phyloP scores from a whole-genome alignment of 2,113 vertebrate species.

The Chionis minor region DNA sequence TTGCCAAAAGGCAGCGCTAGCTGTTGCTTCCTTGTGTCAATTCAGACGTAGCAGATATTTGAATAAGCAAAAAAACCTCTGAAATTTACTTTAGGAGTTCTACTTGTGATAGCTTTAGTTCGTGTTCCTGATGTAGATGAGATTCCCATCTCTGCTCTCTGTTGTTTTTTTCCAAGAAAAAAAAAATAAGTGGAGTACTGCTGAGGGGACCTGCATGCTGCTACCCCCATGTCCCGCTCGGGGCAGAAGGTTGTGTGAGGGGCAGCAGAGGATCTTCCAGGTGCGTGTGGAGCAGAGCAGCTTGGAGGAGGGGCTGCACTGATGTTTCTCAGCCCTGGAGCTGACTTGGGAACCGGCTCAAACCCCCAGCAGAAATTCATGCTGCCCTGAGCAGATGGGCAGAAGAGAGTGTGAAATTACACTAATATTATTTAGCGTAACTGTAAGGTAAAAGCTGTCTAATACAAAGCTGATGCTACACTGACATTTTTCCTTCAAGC shows the following conservation, averaged over 20 bases:
- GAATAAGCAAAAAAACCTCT: neutral
- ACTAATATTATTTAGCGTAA: neutral
- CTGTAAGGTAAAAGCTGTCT: neutral
- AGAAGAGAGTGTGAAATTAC: neutral
- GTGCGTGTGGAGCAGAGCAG: neutral
- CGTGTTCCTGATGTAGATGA: neutral
- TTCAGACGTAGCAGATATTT: neutral
- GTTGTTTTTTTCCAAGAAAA: neutral
- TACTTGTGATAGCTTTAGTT: neutral
- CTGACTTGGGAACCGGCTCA: neutral
- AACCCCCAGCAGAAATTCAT: neutral
- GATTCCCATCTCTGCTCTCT: neutral
- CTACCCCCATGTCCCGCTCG: neutral
- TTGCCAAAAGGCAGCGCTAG: neutral
- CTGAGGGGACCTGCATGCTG: neutral
- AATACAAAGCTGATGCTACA: neutral
- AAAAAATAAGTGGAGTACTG: neutral
- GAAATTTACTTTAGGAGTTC: neutral
- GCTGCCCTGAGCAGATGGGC: neutral
- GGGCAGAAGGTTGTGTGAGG: neutral
- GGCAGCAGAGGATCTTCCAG: neutral
- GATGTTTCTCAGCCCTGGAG: neutral
- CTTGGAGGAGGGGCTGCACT: neutral
- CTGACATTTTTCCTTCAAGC: neutral
- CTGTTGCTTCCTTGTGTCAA: neutral